Evolutionary conservation across 1,140 invertebrate species (phyloP), one percentile per base, ranked within the genome.

Genomic region (Drosophila ohnishii): DNA sequence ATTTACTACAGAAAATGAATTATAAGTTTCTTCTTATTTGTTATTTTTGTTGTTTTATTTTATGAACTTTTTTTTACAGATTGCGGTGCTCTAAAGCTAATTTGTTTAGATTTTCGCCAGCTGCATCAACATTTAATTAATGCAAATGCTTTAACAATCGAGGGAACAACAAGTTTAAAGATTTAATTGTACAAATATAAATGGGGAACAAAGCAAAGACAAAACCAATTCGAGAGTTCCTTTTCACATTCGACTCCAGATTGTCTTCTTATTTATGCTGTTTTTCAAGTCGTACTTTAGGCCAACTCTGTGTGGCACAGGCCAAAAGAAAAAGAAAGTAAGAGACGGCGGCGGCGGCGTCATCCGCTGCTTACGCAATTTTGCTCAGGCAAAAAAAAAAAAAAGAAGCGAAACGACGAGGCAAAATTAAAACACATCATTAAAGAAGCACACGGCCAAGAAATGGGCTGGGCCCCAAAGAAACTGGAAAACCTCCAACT

Each of bases 251-350:
- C 37, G 47, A 25, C 62, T 51, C 32, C 2, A 73, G 65, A 70
- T 80, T 60, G 14, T 57, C 28, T 47, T 47, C 47, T 59, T 56
- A 56, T 71, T 71, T 70, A 45, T 30, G 16, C 32, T 10, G 32
- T 16, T 35, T 67, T 32, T 60, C 28, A 64, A 48, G 58, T 70
- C 50, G 39, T 64, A 74, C 47, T 30, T 71, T 80, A 42, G 61
- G 61, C 13, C 51, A 58, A 57, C 47, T 47, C n/a, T 28, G 25
- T 11, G 44, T 35, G 35, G 45, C 61, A 58, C 58, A 45, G 58
- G 61, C 63, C 76, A 79, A 78, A 78, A 79, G 77, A 84, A 87
- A 87, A 78, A 79, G 84, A 87, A 87, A 87, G 84, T 87, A 87
- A 88, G 76, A 88, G 81, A 65, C 70, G 71, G 5, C 25, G 25